phyloP scores from a whole-genome alignment of 2,888 invertebrate genomes.

The Callinectes sapidus region DNA sequence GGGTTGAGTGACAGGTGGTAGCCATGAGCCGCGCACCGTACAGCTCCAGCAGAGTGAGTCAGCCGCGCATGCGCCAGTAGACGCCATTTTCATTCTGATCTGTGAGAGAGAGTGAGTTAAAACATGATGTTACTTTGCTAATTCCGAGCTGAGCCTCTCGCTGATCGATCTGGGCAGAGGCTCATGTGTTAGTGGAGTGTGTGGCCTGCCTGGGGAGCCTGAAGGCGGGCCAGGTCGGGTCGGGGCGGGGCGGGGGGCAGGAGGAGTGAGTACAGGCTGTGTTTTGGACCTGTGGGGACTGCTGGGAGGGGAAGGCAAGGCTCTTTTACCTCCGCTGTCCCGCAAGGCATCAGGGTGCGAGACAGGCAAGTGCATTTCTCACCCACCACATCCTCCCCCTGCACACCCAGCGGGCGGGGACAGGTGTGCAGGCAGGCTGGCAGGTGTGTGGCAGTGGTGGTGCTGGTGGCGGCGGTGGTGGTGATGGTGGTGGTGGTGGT shows the following conservation, averaged over 20 bases:
- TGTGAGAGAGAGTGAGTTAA: slow-evolving; percentile 68
- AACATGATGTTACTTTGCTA: slow-evolving; percentile 49
- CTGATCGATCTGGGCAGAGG: slow-evolving; percentile 22
- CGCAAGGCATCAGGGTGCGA: not conserved
- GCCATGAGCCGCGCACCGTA: slow-evolving; percentile 51
- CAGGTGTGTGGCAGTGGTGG: not conserved
- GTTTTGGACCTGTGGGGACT: not conserved
- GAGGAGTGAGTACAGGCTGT: slow-evolving; percentile 44
- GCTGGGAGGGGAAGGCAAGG: not conserved
- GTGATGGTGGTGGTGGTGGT: not conserved
- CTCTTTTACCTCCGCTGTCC: not conserved
- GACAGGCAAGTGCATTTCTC: not conserved
- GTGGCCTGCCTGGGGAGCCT: slow-evolving; percentile 27
- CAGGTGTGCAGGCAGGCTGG: not conserved
- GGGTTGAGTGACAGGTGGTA: not conserved
- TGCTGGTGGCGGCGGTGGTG: no score
- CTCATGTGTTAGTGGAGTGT: slow-evolving; percentile 42
- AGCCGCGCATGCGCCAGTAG: slow-evolving; percentile 68
- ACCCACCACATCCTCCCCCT: not conserved
- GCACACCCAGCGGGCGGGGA: not conserved
- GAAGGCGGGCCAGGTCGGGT: not conserved
- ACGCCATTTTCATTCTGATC: slow-evolving; percentile 71
- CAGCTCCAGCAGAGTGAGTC: slow-evolving; percentile 28
- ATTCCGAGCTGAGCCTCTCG: slow-evolving; percentile 29
- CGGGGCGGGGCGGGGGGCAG: not conserved